Base-by-base conservation (phyloP, 2,888 invertebrate genomes). In the Pogonocherus hispidulus region DNA sequence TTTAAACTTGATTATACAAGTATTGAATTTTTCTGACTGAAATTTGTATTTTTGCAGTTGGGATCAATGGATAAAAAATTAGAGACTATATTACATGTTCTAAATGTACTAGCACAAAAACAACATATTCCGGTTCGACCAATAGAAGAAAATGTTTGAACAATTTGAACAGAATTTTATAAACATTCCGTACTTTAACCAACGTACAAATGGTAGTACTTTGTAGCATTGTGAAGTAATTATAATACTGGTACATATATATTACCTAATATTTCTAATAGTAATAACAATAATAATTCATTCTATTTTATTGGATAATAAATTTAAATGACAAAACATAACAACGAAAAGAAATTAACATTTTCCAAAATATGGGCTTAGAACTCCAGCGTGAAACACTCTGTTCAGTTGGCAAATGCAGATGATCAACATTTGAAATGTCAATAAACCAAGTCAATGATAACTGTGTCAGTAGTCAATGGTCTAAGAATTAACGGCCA, bases 51-150 rank as follows among this genome's bases (percentile, higher is more conserved):
- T 71, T 86, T 86, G 46, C 85, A 91, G 90, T 82, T 91, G 76
- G 86, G 87, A 63, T 83, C 87, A 64, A 88, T 91, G 87, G 90
- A 91, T 79, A 89, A 89, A 80, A 91, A 91, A 82, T 76, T 91
- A 73, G 91, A 91, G 79, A 88, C 89, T 75, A 84, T 90, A 63
- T 85, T 90, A 51, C 87, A 88, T 77, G 86, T 91, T 54, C 84
- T 91, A 69, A 90, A 89, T 79, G 86, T 88, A 47, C 81, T 91
- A 75, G 87, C 88, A 72, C 87, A 88, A 84, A 89, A 89, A 78
- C 88, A 88, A 77, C 88, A 88, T 79, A 86, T 87, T 77, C 85
- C 85, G 57, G 80, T 86, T 71, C 84, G 87, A 71, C 85, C 86
- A 72, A 83, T 86, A 75, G 88, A 88, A 78, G 87, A 88, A 78